A percentile compares a stretch with the other conserved stretches of the same genome.
Evolutionary conservation across 2,797 vertebrate genomes (phyloP).

Genomic region (Synanceia verrucosa): DNA sequence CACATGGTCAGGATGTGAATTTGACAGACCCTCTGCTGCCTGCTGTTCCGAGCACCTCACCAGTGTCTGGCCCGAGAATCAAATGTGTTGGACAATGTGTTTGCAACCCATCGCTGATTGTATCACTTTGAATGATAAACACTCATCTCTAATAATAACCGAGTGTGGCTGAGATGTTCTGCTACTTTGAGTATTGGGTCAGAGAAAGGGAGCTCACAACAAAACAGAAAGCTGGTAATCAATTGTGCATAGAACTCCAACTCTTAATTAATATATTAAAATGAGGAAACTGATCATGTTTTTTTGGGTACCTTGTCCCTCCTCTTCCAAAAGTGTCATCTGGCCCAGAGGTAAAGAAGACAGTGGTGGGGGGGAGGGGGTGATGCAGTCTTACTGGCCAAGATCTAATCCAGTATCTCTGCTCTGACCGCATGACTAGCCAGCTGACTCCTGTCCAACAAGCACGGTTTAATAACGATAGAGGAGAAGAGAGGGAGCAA

Average conservation of each 20-base stretch:
- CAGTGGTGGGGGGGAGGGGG: background rate
- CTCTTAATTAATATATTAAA: no score
- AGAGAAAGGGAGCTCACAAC: background rate
- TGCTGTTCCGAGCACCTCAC: background rate
- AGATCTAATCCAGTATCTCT: slow-evolving; percentile 62
- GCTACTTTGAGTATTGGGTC: background rate
- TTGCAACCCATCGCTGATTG: background rate
- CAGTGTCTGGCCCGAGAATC: background rate
- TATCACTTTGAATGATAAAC: no score
- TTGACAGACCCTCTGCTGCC: slow-evolving; percentile 3
- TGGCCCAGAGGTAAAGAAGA: slow-evolving; percentile 24
- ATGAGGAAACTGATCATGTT: no score
- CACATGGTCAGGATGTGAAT: slow-evolving; percentile 25
- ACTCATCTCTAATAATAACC: no score
- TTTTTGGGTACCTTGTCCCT: background rate
- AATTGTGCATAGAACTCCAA: background rate
- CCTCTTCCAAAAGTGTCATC: slow-evolving; percentile 29
- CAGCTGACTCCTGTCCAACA: slow-evolving; percentile 61
- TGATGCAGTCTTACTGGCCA: slow-evolving; percentile 39
- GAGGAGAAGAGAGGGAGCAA: background rate
- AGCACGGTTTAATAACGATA: slow-evolving; percentile 37
- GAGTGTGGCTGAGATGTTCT: background rate
- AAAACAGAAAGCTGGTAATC: background rate
- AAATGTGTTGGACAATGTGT: background rate
- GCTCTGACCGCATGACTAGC: slow-evolving; percentile 45